Percentiles rank a stretch among this genome's conserved stretches.
Conservation (phyloP, 2,113 vertebrate species). For the Gymnorhina tibicen region DNA sequence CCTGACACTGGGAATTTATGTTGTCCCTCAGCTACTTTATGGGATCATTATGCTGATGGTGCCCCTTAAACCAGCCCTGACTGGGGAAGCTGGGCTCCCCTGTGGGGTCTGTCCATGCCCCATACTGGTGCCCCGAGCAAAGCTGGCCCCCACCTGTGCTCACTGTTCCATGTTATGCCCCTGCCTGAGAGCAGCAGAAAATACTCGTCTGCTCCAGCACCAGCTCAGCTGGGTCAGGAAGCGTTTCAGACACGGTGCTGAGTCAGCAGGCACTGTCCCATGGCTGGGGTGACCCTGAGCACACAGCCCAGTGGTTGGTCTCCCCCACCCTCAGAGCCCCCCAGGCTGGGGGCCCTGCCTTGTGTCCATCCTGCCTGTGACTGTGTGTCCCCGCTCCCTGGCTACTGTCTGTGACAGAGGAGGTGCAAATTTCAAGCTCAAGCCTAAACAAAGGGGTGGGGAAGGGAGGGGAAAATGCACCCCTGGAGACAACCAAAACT, state of each 20-base stretch:
- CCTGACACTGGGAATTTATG: background rate
- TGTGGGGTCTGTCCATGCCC: background rate
- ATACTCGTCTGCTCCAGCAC: rapidly evolving
- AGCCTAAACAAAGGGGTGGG: background rate
- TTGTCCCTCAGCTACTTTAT: background rate
- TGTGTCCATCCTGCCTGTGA: background rate
- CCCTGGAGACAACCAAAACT: background rate
- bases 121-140: background rate
- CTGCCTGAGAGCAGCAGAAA: background rate
- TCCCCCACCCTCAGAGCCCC: background rate
- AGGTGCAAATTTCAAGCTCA: background rate
- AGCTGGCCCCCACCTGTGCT: background rate
- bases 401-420: background rate
- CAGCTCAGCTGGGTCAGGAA: background rate
- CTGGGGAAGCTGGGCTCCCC: background rate
- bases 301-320: background rate
- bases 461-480: background rate
- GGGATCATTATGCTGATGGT: background rate
- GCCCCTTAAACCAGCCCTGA: background rate
- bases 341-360: background rate
- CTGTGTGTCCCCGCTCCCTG: rapidly evolving
- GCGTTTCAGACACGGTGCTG: rapidly evolving
- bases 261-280: background rate
- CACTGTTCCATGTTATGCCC: background rate
- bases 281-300: background rate